Base-by-base conservation (phyloP, 2,797 vertebrate genomes). In the Sternarchorhynchus goeldii region DNA sequence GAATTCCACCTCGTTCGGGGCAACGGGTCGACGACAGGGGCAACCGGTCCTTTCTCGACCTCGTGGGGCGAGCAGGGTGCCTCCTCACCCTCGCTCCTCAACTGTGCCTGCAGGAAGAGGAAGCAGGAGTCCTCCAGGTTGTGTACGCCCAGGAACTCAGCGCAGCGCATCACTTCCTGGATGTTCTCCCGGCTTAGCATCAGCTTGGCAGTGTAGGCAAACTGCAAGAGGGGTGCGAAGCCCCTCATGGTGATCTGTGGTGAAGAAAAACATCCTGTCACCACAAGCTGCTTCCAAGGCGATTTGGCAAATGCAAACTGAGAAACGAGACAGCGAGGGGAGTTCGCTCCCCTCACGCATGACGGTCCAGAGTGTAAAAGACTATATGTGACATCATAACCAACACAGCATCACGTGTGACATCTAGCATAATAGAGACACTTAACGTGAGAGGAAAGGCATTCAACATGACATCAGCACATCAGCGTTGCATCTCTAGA, bases 71-170 rank as follows among this genome's bases (percentile, higher is more conserved):
- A 70, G 14, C 55, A 32, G 1, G 67, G 93, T 92, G 92, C 92
- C 93, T 0, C 90, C 81, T 95, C 93, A 63, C 94, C 83, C 0
- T 95, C 94, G 82, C 93, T 95, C 88, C 95, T 94, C 71, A 97
- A 94, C 79, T 98, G 95, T 0, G 94, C 94, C 89, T 97, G 94
- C 82, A 98, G 94, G 87, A 98, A 98, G 71, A 91, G 93, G 88
- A 98, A 97, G 89, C 96, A 98, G 76, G 96, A 96, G 88, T 98
- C 96, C 90, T 98, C 96, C 86, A 98, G 89, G 88, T 98, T 97
- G 91, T 96, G 94, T 90, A 98, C 94, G 77, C 96, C 96, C 80
- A 98, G 93, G 87, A 96, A 94, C 81, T 97, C 94, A 0, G 96
- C 96, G 0, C 96, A 98, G 88, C 94, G 92, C 90, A 98, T 95